phyloP scores from a whole-genome alignment of 2,113 vertebrate genomes.

The Carassius carassius region DNA sequence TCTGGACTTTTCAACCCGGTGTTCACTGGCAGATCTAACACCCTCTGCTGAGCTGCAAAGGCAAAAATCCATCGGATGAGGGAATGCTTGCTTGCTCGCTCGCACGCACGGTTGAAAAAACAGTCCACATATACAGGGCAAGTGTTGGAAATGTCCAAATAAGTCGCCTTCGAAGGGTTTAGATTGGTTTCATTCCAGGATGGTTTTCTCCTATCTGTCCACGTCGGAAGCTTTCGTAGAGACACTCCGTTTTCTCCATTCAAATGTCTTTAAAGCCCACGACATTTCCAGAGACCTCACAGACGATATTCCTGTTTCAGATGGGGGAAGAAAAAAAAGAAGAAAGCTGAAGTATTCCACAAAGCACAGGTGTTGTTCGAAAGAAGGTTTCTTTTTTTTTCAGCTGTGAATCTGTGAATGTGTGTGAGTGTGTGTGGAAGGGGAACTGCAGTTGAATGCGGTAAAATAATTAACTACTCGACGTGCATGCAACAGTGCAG shows the following conservation, averaged over 20 bases:
- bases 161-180: slow-evolving; percentile 70
- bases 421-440: slow-evolving; percentile 33
- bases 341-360: slow-evolving; percentile 34
- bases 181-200: slow-evolving; percentile 52
- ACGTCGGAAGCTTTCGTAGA: background rate
- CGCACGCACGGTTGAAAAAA: slow-evolving; percentile 68
- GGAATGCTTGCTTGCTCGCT: slow-evolving; percentile 74
- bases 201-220: slow-evolving; percentile 22
- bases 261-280: slow-evolving; percentile 58
- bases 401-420: background rate
- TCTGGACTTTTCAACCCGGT: slow-evolving; percentile 85
- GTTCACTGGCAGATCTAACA: slow-evolving; percentile 92
- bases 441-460: slow-evolving; percentile 77
- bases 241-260: background rate
- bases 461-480: slow-evolving; percentile 69
- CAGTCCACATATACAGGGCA: slow-evolving; percentile 77
- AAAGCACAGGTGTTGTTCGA: slow-evolving; percentile 23
- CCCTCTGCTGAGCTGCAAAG: slow-evolving; percentile 95
- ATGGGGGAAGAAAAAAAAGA: slow-evolving; percentile 50
- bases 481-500: slow-evolving; percentile 64
- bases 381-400: slow-evolving; percentile 32
- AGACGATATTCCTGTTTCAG: slow-evolving; percentile 73
- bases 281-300: slow-evolving; percentile 73
- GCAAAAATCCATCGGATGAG: slow-evolving; percentile 90
- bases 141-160: slow-evolving; percentile 77